phyloP scores from a whole-genome alignment of 2,888 invertebrate genomes.

The Augiades crinisus region DNA sequence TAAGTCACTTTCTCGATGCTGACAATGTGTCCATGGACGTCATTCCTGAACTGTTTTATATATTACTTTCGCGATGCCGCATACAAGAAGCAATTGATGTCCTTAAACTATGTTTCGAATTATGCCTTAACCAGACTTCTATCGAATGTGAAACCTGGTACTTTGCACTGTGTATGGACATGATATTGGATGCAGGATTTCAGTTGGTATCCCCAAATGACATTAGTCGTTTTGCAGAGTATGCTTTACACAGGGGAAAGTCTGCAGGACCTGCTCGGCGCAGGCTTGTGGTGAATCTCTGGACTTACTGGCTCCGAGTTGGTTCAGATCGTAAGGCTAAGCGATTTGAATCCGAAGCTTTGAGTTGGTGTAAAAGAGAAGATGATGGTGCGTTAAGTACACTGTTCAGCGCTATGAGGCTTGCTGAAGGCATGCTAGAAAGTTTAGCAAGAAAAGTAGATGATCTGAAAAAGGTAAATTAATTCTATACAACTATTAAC shows the following conservation, averaged over 20 bases:
- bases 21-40: conserved; percentile 62
- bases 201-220: conserved; percentile 69
- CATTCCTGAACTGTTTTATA: conserved; percentile 68
- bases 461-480: conserved; percentile 61
- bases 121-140: conserved; percentile 44
- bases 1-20: conserved; percentile 67
- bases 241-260: conserved; percentile 47
- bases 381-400: conserved; percentile 51
- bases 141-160: conserved; percentile 73
- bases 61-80: conserved; percentile 62
- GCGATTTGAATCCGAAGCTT: conserved; percentile 63
- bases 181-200: conserved; percentile 81
- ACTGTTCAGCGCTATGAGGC: conserved; percentile 58
- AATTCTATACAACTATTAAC: no score
- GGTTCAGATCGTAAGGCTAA: conserved; percentile 57
- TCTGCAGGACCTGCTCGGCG: conserved; percentile 49
- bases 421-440: conserved; percentile 71
- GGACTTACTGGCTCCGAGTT: conserved; percentile 69
- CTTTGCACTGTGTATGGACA: conserved; percentile 79
- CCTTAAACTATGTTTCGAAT: conserved; percentile 51
- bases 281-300: conserved; percentile 58
- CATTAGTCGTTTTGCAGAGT: conserved; percentile 65
- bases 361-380: conserved; percentile 50
- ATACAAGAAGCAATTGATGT: conserved; percentile 76
- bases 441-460: conserved; percentile 70